Conservation (phyloP, 2,888 invertebrate genomes). For the Sinelater perroti region DNA sequence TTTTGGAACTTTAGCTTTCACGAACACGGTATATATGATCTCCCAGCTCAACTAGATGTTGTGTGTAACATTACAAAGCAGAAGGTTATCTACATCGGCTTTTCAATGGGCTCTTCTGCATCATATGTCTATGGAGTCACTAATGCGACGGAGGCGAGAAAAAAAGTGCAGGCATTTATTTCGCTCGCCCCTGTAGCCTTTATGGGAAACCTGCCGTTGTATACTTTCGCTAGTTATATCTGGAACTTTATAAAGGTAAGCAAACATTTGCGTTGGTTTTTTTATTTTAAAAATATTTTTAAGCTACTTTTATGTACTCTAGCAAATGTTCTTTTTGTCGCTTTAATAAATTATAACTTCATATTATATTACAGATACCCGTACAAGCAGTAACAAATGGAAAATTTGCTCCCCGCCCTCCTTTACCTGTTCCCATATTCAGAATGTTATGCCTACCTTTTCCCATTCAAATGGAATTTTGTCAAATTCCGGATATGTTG, state of each 20-base stretch:
- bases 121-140: constrained; percentile 30
- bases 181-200: constrained; percentile 28
- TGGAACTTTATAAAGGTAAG: constrained; percentile 13
- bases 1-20: constrained; percentile 40
- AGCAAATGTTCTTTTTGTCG: too few relatives aligned
- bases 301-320: neutral
- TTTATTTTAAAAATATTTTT: neutral
- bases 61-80: constrained; percentile 28
- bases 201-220: too few relatives aligned
- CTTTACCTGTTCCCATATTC: neutral
- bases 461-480: constrained; percentile 22
- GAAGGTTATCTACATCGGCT: constrained; percentile 36
- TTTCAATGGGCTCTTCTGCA: constrained; percentile 37
- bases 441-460: constrained; percentile 17
- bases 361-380: constrained; percentile 19
- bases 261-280: neutral
- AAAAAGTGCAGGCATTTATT: constrained; percentile 30
- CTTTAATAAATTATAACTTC: too few relatives aligned
- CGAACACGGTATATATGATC: constrained; percentile 38
- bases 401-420: constrained; percentile 1
- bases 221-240: neutral
- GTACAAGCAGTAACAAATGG: constrained; percentile 13
- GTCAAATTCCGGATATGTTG: constrained; percentile 23
- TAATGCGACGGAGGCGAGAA: constrained; percentile 26
- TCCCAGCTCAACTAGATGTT: constrained; percentile 30